These are phyloP conservation scores for Dasysyrphus tricinctus DNA, from an alignment of 2,888 invertebrate genomes.

Conservation along the genomic window DNA sequence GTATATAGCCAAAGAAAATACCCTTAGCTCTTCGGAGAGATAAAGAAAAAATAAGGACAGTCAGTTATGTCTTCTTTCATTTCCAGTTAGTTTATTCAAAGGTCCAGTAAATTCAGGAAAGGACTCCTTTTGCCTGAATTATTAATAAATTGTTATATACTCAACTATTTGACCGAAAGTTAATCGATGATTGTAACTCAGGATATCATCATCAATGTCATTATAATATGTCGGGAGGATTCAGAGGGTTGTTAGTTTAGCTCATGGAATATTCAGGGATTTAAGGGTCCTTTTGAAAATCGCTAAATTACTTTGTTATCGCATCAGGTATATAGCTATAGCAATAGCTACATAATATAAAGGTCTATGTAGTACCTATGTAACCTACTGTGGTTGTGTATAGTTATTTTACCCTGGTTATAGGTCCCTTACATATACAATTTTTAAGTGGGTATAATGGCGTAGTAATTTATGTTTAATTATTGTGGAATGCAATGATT, in stretches of 20 bases:
- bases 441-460: conserved; percentile 64
- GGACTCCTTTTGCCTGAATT: conserved; percentile 47
- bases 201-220: conserved; percentile 47
- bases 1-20: conserved; percentile 19
- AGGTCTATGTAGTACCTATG: no score
- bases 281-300: conserved; percentile 23
- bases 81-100: conserved; percentile 15
- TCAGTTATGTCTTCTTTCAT: not conserved
- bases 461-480: conserved; percentile 68
- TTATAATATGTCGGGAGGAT: conserved; percentile 26
- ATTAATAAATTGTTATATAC: conserved; percentile 72
- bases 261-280: conserved; percentile 58
- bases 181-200: conserved; percentile 68
- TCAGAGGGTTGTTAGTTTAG: conserved; percentile 24
- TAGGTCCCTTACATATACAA: not conserved
- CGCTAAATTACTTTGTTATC: conserved; percentile 32
- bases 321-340: not conserved
- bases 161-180: conserved; percentile 72
- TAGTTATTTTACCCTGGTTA: conserved; percentile 6
- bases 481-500: conserved; percentile 62
- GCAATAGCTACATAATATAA: not conserved
- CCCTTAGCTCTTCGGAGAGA: not conserved
- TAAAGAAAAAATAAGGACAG: conserved; percentile 41
- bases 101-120: conserved; percentile 46
- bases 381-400: no score